Percentiles rank a stretch among this genome's conserved stretches.
These are phyloP conservation scores for Chloroceryle amazona DNA, from an alignment of 2,797 vertebrate genomes.

Conservation along the genomic window DNA sequence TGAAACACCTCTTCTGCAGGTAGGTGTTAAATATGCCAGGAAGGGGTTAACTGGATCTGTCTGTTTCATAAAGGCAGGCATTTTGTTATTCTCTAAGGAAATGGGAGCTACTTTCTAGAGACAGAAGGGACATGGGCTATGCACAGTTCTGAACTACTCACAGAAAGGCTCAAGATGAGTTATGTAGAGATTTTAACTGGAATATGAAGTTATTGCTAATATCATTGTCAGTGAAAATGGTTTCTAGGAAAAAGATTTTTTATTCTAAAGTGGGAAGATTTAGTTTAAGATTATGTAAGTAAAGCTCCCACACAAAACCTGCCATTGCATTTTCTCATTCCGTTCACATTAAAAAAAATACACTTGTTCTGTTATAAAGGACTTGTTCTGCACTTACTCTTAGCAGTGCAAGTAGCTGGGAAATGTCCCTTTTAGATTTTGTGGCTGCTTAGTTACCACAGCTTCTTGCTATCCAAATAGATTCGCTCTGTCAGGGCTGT, in stretches of 20 bases:
- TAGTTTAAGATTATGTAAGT: conserved; percentile 30
- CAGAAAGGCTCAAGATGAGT: neutral
- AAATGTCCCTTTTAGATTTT: conserved; percentile 56
- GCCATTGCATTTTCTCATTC: conserved; percentile 4
- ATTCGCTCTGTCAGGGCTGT: conserved; percentile 22
- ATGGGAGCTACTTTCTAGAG: neutral
- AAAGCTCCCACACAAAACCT: conserved; percentile 26
- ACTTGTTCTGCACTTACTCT: conserved; percentile 27
- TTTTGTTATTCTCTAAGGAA: conserved; percentile 16
- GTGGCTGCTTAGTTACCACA: conserved; percentile 60
- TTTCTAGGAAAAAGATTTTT: neutral
- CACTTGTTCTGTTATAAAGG: neutral
- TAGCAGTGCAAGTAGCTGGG: conserved; percentile 30
- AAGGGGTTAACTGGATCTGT: conserved; percentile 1
- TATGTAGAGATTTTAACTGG: neutral
- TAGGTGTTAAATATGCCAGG: neutral
- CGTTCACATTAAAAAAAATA: neutral
- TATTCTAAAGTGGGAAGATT: neutral
- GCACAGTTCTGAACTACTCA: neutral
- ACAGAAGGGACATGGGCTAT: neutral
- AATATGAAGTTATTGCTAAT: neutral
- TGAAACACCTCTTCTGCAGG: neutral
- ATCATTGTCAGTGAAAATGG: neutral
- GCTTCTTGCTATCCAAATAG: conserved; percentile 68
- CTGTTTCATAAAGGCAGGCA: neutral